A percentile compares a stretch with the other conserved stretches of the same genome.
Evolutionary conservation across 2,113 vertebrate genomes (phyloP).

Genomic region (Elachura formosa): DNA sequence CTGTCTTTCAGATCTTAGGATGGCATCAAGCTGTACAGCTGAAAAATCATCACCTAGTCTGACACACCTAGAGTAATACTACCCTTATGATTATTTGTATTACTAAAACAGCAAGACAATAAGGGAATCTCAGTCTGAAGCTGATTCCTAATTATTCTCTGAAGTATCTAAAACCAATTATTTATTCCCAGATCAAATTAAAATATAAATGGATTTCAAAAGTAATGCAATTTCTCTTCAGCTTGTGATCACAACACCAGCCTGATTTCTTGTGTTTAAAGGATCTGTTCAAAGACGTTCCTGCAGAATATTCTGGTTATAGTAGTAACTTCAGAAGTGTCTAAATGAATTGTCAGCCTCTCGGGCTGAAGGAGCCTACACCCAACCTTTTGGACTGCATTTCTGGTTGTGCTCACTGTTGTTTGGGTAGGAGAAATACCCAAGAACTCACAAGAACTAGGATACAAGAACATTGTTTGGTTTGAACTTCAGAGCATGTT

Average conservation of each 20-base stretch:
- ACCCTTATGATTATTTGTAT: not conserved
- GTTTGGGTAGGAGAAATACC: not conserved
- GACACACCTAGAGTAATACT: not conserved
- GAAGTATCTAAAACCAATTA: not conserved
- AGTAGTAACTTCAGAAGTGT: not conserved
- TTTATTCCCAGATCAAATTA: not conserved
- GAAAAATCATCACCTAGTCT: not conserved
- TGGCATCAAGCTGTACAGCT: not conserved
- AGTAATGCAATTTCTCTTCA: not conserved
- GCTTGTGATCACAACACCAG: not conserved
- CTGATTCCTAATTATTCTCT: not conserved
- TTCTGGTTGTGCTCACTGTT: not conserved
- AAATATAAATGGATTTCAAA: not conserved
- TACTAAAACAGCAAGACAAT: not conserved
- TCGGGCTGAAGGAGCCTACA: not conserved
- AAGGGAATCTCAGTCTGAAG: not conserved
- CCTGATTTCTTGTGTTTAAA: not conserved
- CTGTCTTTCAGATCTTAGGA: not conserved
- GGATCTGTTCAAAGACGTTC: not conserved
- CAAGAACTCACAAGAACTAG: not conserved
- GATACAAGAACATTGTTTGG: not conserved
- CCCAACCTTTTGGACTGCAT: not conserved
- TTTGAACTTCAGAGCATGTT: not conserved
- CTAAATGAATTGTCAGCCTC: not conserved
- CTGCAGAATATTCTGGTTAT: not conserved